Conservation (phyloP, 2,888 invertebrate species). For the Himalopsyche tibetana region DNA sequence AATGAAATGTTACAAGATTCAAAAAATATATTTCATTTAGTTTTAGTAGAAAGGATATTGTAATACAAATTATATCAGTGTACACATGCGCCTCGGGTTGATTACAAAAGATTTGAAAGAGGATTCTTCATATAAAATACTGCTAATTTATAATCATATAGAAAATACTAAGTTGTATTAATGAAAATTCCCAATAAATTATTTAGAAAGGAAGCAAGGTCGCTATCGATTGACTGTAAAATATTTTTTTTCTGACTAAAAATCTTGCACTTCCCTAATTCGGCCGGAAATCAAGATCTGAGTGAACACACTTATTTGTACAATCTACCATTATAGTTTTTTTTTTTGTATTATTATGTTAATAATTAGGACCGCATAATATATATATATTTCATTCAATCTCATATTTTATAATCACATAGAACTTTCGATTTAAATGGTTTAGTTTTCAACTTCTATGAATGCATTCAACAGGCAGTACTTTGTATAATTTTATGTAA, state of each 20-base stretch:
- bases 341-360: slow-evolving; percentile 6
- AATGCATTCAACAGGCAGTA: slow-evolving; percentile 4
- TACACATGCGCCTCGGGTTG: background rate
- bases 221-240: background rate
- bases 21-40: slow-evolving; percentile 7
- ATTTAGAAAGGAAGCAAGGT: background rate
- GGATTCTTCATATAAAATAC: background rate
- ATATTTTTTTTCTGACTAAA: background rate
- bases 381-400: slow-evolving; percentile 14
- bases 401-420: slow-evolving; percentile 21
- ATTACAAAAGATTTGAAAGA: background rate
- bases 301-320: slow-evolving; percentile 23
- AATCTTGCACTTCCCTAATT: background rate
- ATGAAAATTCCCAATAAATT: background rate
- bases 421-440: background rate
- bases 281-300: slow-evolving; percentile 20
- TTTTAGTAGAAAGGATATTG: background rate
- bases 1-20: slow-evolving; percentile 11
- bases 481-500: slow-evolving; percentile 22
- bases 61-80: no score
- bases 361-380: slow-evolving; percentile 12
- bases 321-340: background rate
- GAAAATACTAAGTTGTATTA: background rate
- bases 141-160: background rate
- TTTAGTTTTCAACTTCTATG: background rate